Base-by-base conservation (phyloP, 2,888 invertebrate species). In the Microctonus brassicae region DNA sequence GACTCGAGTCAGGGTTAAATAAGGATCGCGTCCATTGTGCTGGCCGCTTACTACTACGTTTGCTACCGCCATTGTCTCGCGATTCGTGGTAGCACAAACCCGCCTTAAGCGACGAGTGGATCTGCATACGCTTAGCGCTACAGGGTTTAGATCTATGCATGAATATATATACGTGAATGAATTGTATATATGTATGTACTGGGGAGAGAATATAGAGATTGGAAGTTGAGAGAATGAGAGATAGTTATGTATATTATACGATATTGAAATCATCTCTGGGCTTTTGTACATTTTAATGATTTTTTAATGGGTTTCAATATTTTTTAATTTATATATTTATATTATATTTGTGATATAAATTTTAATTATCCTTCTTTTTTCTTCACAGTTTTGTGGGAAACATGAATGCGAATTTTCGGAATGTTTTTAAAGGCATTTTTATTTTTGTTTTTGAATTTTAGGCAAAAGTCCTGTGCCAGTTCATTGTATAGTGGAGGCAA, bases 401-500 rank as follows among this genome's bases (percentile, higher is more conserved):
- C n/a, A n/a, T n/a, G n/a, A n/a, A n/a, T n/a, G 52, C 34, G 36
- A 0, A 11, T 47, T 52, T 55, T 47, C 61, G 55, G 58, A 62
- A 67, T 33, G 53, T 70, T 67, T 64, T 60, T 62, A 70, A 57
- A 65, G 68, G 61, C 60, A 60, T 76, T 53, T 63, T 75, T 85
- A 86, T 69, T 22, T 22, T 13, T 26, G 10, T 22, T 24, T n/a
- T 36, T 24, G 9, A 88, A 74, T 87, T 90, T n/a, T 89, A 92
- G 94, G 92, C 61, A 94, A 94, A 89, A 96, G 96, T 29, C 90
- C 77, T n/a, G 77, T 97, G 77, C 98, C 98, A 62, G 94, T 99
- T 61, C 97, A 98, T 88, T 98, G 98, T 87, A 92, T 98, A 74
- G 97, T 99, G 69, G 98, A 98, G 89, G 94, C 94, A 0, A 93